Percentiles rank a stretch among this genome's conserved stretches.
Conservation (phyloP, 2,888 invertebrate species). For the Synergus japonicus region DNA sequence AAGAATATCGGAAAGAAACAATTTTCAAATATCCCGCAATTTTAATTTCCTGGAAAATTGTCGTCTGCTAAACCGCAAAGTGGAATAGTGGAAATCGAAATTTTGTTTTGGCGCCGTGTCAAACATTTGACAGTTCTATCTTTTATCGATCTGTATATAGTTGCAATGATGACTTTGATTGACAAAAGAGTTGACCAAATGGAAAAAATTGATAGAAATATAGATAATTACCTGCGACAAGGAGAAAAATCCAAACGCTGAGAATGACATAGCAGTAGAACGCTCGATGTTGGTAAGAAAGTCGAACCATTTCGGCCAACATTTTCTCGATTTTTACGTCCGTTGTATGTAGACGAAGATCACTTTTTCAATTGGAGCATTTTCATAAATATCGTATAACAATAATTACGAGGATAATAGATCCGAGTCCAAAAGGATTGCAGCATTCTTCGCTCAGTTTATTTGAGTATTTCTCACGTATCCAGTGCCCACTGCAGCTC, state of each 20-base stretch:
- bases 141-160: slow-evolving; percentile 6
- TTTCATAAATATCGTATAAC: slow-evolving; percentile 39
- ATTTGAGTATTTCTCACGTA: slow-evolving; percentile 51
- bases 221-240: slow-evolving; percentile 83
- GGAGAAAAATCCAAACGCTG: slow-evolving; percentile 89
- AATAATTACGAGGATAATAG: slow-evolving; percentile 48
- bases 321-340: slow-evolving; percentile 62
- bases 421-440: slow-evolving; percentile 48
- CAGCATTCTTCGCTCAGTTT: slow-evolving; percentile 50
- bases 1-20: neutral
- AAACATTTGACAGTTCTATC: neutral
- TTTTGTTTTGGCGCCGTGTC: slow-evolving; percentile 23
- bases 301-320: slow-evolving; percentile 80
- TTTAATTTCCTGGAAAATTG: slow-evolving; percentile 1
- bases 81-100: neutral
- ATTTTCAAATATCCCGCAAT: slow-evolving; percentile 37
- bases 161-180: neutral
- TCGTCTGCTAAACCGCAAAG: slow-evolving; percentile 29
- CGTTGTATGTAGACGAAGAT: neutral
- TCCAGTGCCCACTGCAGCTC: slow-evolving; percentile 44
- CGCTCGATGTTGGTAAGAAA: slow-evolving; percentile 86
- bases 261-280: slow-evolving; percentile 90
- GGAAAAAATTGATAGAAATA: neutral
- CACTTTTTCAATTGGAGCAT: neutral
- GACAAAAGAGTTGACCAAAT: neutral